These are phyloP conservation scores for Aphelinus atriplicis DNA, from an alignment of 1,140 invertebrate species.

Conservation along the genomic window DNA sequence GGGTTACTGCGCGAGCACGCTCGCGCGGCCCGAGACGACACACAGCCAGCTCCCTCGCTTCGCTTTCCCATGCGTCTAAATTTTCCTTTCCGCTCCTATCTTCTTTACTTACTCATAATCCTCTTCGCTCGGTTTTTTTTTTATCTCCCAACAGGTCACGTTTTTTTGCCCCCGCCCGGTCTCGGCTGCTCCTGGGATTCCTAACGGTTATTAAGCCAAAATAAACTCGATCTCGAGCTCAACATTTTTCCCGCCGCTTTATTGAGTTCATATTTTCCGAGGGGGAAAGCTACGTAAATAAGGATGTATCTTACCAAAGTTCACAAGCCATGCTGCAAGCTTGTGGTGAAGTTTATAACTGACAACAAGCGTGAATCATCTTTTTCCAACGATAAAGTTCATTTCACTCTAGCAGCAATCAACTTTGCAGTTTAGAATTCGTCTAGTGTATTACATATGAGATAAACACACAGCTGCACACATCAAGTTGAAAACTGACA, in stretches of 20 bases:
- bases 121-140: not conserved
- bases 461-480: no score
- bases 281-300: not conserved
- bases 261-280: not conserved
- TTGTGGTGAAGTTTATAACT: no score
- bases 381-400: no score
- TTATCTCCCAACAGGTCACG: conserved; percentile 5
- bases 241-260: not conserved
- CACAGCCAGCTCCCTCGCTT: not conserved
- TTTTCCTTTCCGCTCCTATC: conserved; percentile 16
- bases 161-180: not conserved
- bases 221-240: conserved; percentile 2
- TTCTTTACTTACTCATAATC: not conserved
- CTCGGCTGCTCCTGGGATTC: not conserved
- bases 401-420: no score
- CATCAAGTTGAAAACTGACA: no score
- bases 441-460: no score
- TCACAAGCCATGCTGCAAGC: no score
- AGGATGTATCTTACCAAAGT: no score
- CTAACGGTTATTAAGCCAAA: conserved; percentile 7
- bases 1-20: not conserved
- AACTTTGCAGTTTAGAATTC: no score
- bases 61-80: conserved; percentile 40
- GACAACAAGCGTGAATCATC: no score
- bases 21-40: not conserved